phyloP scores from a whole-genome alignment of 2,888 invertebrate species.

The Apoda limacodes region DNA sequence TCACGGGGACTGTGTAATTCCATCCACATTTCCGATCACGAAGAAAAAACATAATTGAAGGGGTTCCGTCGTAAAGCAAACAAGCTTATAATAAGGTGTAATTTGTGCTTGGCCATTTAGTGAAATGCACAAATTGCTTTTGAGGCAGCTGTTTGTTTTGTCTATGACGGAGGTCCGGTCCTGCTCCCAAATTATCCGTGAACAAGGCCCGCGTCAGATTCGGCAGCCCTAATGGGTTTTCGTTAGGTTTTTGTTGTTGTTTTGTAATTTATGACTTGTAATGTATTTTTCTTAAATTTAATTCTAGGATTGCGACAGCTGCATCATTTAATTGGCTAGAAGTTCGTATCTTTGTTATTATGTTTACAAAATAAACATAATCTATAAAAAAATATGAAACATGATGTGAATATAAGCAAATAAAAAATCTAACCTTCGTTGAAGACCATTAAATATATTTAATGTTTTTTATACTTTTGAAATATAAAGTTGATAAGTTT shows the following conservation, averaged over 20 bases:
- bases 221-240: slow-evolving; percentile 69
- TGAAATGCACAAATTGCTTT: slow-evolving; percentile 67
- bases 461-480: no score
- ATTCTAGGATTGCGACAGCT: slow-evolving; percentile 52
- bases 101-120: slow-evolving; percentile 69
- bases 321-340: slow-evolving; percentile 46
- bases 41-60: slow-evolving; percentile 64
- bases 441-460: no score
- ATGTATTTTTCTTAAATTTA: slow-evolving; percentile 49
- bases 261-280: slow-evolving; percentile 59
- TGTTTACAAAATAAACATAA: slow-evolving; percentile 1
- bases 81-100: slow-evolving; percentile 71
- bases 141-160: slow-evolving; percentile 67
- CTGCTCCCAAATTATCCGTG: slow-evolving; percentile 61
- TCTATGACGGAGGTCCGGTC: slow-evolving; percentile 67
- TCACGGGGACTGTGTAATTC: slow-evolving; percentile 59
- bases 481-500: no score
- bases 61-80: slow-evolving; percentile 69
- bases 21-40: slow-evolving; percentile 65
- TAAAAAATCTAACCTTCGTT: no score
- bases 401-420: no score
- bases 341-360: slow-evolving; percentile 19
- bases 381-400: no score
- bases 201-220: slow-evolving; percentile 70
- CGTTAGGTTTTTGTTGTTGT: slow-evolving; percentile 64